Base-by-base conservation (phyloP, 2,888 invertebrate species). In the Tholera decimalis region DNA sequence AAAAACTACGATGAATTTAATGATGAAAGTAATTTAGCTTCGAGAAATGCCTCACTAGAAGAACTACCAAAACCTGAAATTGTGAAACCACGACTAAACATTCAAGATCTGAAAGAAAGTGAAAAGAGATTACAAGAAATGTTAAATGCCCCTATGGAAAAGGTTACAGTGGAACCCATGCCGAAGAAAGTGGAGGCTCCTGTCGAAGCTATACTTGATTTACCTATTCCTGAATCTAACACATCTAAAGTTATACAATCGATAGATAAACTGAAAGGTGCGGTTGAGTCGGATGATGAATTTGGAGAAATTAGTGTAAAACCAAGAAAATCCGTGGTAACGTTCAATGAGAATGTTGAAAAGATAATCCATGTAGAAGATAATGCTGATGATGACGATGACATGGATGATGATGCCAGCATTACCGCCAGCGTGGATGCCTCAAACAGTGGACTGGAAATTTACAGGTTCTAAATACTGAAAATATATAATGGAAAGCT, bases 301-400 rank as follows among this genome's bases (percentile, higher is more conserved):
- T 95, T 89, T 65, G 95, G 95, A 1, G 95, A 95, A 87, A 74
- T 60, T 11, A 84, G 76, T 56, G 85, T 66, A 68, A 65, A 85
- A 2, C 89, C 88, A 77, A 90, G 91, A 77, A 96, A 96, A 84
- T 95, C 96, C 3, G 93, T 95, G 1, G 96, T 96, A 8, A 96
- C 95, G 1, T 96, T 96, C 76, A 96, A 96, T 83, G 96, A 96
- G 83, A 94, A 96, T 37, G 96, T 96, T 33, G 96, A 96, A 83
- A 95, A 92, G 73, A 94, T 95, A 44, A 93, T 95, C 59, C 93
- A 96, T 71, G 91, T 96, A 13, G 95, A 96, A 82, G 94, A 96
- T 65, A 88, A 58, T 39, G 56, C 39, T 0, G 83, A 82, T 15
- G 89, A 39, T 7, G 64, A 30, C 2, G 24, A 0, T 5, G 46